Percentiles rank a stretch among this genome's conserved stretches.
phyloP scores from a whole-genome alignment of 2,113 vertebrate species.

The Microtus pennsylvanicus region DNA sequence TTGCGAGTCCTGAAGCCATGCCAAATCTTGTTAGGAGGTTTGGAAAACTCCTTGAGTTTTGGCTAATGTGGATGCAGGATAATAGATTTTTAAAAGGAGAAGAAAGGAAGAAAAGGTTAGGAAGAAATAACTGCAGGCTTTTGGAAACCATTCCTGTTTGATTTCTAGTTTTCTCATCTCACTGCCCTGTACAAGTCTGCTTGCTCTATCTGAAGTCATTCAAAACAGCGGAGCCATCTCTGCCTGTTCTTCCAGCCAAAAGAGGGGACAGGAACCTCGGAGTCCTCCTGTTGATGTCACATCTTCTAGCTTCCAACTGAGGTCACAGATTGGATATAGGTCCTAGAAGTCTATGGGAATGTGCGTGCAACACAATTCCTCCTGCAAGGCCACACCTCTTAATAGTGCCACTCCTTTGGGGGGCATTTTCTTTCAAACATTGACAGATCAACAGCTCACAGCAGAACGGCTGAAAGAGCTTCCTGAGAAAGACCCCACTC shows the following conservation, averaged over 20 bases:
- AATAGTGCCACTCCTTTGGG: too few relatives aligned
- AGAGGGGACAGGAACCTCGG: not conserved
- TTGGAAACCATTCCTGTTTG: not conserved
- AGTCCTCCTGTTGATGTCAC: not conserved
- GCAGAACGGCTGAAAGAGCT: not conserved
- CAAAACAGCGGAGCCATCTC: not conserved
- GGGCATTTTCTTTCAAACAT: too few relatives aligned
- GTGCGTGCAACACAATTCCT: not conserved
- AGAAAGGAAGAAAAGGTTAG: not conserved
- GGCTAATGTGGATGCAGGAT: constrained; percentile 57
- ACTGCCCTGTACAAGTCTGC: not conserved
- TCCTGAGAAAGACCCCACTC: not conserved
- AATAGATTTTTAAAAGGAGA: constrained; percentile 42
- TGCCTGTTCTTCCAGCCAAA: not conserved
- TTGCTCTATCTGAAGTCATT: not conserved
- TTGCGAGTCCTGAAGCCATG: constrained; percentile 54
- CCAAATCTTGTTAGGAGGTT: constrained; percentile 75
- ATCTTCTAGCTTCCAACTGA: not conserved
- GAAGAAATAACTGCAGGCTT: constrained; percentile 31
- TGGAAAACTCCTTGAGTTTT: constrained; percentile 65
- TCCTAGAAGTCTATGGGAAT: not conserved
- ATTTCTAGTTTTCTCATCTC: not conserved
- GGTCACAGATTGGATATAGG: not conserved
- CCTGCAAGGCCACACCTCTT: too few relatives aligned
- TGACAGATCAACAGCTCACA: not conserved